These are phyloP conservation scores for Poecilobothrus nobilitatus DNA, from an alignment of 2,888 invertebrate species.

Conservation along the genomic window DNA sequence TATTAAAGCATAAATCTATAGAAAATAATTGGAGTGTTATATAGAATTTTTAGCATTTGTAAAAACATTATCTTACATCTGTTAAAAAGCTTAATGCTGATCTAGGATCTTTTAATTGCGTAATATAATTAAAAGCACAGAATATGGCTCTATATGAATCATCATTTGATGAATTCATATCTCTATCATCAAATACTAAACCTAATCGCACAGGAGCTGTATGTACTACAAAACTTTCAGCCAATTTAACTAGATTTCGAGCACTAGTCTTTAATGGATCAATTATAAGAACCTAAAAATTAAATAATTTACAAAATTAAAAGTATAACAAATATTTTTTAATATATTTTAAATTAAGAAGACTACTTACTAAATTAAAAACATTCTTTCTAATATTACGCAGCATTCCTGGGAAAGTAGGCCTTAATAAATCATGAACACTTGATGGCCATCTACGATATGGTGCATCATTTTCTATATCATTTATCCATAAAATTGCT, in stretches of 20 bases:
- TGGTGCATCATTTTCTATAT: constrained; percentile 82
- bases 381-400: constrained; percentile 78
- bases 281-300: constrained; percentile 64
- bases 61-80: constrained; percentile 52
- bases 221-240: constrained; percentile 85
- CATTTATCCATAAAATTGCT: constrained; percentile 89
- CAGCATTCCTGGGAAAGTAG: constrained; percentile 97
- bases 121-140: constrained; percentile 84
- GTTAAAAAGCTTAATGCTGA: constrained; percentile 78
- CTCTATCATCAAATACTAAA: constrained; percentile 60
- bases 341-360: background rate
- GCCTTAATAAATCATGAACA: constrained; percentile 81
- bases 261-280: constrained; percentile 68
- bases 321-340: background rate
- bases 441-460: constrained; percentile 85
- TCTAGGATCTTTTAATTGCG: constrained; percentile 63
- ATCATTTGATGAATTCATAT: constrained; percentile 53
- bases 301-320: background rate
- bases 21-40: constrained; percentile 11
- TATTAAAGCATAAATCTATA: constrained; percentile 49
- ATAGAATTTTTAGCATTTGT: constrained; percentile 29
- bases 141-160: constrained; percentile 71
- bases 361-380: constrained; percentile 64
- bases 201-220: constrained; percentile 86
- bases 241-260: constrained; percentile 68